Evolutionary conservation across 2,888 invertebrate genomes (phyloP).

Genomic region (Craniophora ligustri): DNA sequence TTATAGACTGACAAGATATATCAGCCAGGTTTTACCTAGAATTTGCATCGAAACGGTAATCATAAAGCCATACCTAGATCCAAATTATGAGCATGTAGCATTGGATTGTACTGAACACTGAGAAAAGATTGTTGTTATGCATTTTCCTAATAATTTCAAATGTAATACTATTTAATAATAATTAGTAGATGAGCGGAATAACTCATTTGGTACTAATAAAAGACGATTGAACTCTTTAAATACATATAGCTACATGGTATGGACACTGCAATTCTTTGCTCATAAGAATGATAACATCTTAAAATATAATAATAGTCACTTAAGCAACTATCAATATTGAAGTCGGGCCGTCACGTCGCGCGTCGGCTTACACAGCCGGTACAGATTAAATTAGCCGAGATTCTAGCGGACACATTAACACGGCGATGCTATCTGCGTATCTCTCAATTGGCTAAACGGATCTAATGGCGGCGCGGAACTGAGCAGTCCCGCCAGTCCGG

Average conservation of each 20-base stretch:
- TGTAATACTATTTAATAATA: too few relatives aligned
- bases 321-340: constrained; percentile 9
- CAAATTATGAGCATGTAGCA: too few relatives aligned
- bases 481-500: constrained; percentile 33
- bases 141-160: too few relatives aligned
- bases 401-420: constrained; percentile 39
- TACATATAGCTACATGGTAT: not conserved
- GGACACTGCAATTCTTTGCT: not conserved
- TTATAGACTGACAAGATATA: too few relatives aligned
- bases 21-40: too few relatives aligned
- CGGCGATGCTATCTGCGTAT: constrained; percentile 47
- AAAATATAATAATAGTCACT: not conserved
- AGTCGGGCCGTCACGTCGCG: constrained; percentile 14
- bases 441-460: constrained; percentile 45
- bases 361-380: constrained; percentile 20
- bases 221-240: too few relatives aligned
- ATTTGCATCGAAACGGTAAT: too few relatives aligned
- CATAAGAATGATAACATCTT: constrained; percentile 24
- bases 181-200: too few relatives aligned
- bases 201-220: too few relatives aligned
- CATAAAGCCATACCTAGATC: too few relatives aligned
- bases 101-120: too few relatives aligned
- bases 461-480: constrained; percentile 20
- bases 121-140: too few relatives aligned
- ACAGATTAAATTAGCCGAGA: constrained; percentile 34